Conservation (phyloP, 2,113 vertebrate genomes). For the Poeciliopsis prolifica region DNA sequence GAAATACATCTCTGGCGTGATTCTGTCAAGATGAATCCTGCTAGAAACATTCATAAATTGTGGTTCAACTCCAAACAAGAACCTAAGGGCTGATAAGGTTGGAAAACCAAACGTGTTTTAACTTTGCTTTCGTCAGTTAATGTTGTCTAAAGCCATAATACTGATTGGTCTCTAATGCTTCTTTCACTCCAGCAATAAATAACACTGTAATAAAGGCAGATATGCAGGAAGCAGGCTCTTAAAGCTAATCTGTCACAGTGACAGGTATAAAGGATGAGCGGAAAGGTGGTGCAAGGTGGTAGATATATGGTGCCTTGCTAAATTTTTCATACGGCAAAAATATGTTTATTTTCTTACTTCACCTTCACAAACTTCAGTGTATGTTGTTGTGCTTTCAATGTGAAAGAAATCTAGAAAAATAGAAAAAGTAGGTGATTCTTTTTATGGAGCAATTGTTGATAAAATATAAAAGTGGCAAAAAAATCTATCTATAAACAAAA, state of each 20-base stretch:
- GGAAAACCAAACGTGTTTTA: neutral
- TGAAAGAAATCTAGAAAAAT: too few relatives aligned
- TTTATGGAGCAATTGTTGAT: too few relatives aligned
- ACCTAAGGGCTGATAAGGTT: slow-evolving; percentile 7
- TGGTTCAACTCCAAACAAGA: slow-evolving; percentile 17
- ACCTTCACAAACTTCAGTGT: too few relatives aligned
- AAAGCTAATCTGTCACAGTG: neutral
- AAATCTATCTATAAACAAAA: too few relatives aligned
- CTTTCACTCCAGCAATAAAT: neutral
- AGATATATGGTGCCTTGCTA: too few relatives aligned
- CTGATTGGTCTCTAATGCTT: neutral
- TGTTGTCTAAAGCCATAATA: neutral
- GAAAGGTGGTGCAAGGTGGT: too few relatives aligned
- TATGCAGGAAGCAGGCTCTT: neutral
- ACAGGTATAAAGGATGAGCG: neutral
- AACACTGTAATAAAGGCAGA: neutral
- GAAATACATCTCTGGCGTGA: slow-evolving; percentile 2
- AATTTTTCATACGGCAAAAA: too few relatives aligned
- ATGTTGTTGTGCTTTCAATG: too few relatives aligned
- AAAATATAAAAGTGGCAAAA: too few relatives aligned
- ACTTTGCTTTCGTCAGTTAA: neutral
- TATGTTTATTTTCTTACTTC: too few relatives aligned
- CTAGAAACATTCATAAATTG: neutral
- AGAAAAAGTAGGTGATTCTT: too few relatives aligned
- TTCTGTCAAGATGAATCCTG: neutral